phyloP scores from a whole-genome alignment of 2,113 vertebrate genomes.

The Cyphomyrus plagiostoma region DNA sequence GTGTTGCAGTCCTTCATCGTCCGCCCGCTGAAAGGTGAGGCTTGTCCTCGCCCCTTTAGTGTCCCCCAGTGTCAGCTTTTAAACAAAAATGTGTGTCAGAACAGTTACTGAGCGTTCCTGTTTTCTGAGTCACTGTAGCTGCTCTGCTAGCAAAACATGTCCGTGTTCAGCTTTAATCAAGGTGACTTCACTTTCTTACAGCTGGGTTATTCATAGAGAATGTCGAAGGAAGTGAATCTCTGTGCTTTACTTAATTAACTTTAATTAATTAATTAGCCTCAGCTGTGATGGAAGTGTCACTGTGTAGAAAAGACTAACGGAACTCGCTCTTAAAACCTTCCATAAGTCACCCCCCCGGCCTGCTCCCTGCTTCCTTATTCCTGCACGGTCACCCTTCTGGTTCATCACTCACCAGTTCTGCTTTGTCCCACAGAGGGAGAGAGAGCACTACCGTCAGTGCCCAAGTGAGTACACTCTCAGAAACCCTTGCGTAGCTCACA shows the following conservation, averaged over 20 bases:
- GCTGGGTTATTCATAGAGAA: neutral
- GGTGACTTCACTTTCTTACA: neutral
- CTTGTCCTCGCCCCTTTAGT: neutral
- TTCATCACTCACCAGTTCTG: constrained; percentile 25
- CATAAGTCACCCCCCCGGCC: neutral
- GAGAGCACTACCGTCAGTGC: constrained; percentile 91
- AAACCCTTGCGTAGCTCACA: neutral
- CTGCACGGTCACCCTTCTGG: neutral
- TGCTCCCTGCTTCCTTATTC: neutral
- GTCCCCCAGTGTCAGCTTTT: neutral
- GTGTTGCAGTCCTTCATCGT: constrained; percentile 85
- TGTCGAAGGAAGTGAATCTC: neutral
- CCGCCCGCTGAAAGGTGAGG: constrained; percentile 86
- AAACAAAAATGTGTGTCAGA: neutral
- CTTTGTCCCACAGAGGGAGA: constrained; percentile 78
- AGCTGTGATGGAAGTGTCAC: neutral
- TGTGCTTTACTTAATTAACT: neutral
- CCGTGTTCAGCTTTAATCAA: neutral
- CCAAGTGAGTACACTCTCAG: constrained; percentile 78
- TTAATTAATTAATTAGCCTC: neutral
- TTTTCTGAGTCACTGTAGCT: neutral
- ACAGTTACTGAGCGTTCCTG: neutral
- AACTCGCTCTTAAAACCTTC: neutral
- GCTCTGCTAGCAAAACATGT: neutral
- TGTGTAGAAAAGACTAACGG: neutral